Percentiles rank a stretch among this genome's conserved stretches.
Evolutionary conservation across 2,113 vertebrate species (phyloP).

Genomic region (Spea multiplicata): DNA sequence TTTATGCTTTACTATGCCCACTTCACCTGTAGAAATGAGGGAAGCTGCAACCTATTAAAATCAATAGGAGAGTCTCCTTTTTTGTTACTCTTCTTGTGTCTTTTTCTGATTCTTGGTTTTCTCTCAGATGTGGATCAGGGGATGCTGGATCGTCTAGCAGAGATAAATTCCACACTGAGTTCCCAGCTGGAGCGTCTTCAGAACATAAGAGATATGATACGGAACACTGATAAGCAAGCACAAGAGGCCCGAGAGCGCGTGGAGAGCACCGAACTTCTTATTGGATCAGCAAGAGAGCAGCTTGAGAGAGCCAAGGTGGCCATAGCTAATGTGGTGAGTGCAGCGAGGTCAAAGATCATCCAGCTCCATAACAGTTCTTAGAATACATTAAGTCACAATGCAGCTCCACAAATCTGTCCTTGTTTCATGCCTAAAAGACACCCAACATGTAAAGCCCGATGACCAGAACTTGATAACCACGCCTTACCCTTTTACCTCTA

Average conservation of each 20-base stretch:
- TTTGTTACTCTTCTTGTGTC: not conserved
- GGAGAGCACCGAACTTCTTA: conserved; percentile 74
- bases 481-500: no score
- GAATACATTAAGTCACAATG: no score
- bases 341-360: not conserved
- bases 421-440: no score
- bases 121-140: conserved; percentile 80
- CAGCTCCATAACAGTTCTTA: not conserved
- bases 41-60: no score
- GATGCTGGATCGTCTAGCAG: conserved; percentile 82
- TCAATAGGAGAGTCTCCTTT: no score
- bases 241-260: conserved; percentile 76
- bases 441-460: no score
- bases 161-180: conserved; percentile 80
- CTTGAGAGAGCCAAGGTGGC: conserved; percentile 85
- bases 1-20: no score
- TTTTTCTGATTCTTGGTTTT: conserved; percentile 5
- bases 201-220: conserved; percentile 82
- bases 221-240: conserved; percentile 73
- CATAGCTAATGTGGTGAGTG: conserved; percentile 83
- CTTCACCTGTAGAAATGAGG: no score
- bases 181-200: conserved; percentile 88
- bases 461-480: no score
- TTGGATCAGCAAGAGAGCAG: conserved; percentile 78
- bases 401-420: no score